Percentiles rank a stretch among this genome's conserved stretches.
phyloP scores from a whole-genome alignment of 1,140 invertebrate species.

The Macrostomum lignano region DNA sequence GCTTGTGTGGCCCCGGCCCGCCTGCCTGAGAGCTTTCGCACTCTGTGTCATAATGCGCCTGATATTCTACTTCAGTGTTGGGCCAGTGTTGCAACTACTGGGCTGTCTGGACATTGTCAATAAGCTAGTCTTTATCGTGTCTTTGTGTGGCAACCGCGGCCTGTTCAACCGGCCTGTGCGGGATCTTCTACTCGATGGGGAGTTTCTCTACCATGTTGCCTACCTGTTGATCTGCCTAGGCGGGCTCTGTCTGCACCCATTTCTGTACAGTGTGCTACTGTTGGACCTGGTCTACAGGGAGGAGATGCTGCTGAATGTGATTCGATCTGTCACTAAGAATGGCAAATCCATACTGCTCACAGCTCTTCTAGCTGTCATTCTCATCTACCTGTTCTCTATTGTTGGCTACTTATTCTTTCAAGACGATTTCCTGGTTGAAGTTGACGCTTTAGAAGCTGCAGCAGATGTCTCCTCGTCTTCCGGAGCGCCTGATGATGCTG shows the following conservation, averaged over 20 bases:
- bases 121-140: slow-evolving; percentile 73
- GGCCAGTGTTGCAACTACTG: slow-evolving; percentile 55
- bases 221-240: slow-evolving; percentile 68
- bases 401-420: slow-evolving; percentile 92
- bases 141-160: slow-evolving; percentile 89
- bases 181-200: slow-evolving; percentile 13
- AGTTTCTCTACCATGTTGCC: slow-evolving; percentile 63
- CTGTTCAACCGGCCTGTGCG: slow-evolving; percentile 37
- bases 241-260: slow-evolving; percentile 71
- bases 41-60: slow-evolving; percentile 49
- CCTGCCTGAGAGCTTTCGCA: slow-evolving; percentile 46
- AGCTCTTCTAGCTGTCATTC: slow-evolving; percentile 72
- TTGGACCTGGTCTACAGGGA: slow-evolving; percentile 90
- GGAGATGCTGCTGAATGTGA: slow-evolving; percentile 89
- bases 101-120: slow-evolving; percentile 55
- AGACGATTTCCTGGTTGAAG: slow-evolving; percentile 67
- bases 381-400: slow-evolving; percentile 94
- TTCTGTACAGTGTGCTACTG: slow-evolving; percentile 81
- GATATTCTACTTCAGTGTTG: slow-evolving; percentile 60
- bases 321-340: slow-evolving; percentile 72
- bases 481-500: not conserved
- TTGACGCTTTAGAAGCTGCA: slow-evolving; percentile 29
- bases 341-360: slow-evolving; percentile 86
- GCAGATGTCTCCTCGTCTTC: no score
- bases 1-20: slow-evolving; percentile 44